Conservation (phyloP, 2,113 vertebrate species). For the Manacus vitellinus region DNA sequence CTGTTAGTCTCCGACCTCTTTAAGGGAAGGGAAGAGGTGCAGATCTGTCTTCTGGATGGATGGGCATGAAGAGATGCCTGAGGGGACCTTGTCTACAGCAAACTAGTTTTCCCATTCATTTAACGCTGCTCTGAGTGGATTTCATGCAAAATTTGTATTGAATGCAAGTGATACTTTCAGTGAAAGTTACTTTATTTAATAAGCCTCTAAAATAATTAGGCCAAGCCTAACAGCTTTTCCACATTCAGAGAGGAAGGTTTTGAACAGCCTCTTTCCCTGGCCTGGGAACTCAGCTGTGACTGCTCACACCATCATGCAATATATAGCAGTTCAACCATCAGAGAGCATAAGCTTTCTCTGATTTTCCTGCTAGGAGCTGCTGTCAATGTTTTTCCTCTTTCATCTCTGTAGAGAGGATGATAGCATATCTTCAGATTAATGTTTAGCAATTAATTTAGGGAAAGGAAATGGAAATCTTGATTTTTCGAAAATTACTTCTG, state of each 20-base stretch:
- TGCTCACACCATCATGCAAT: not conserved
- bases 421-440: not conserved
- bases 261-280: not conserved
- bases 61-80: not conserved
- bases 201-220: not conserved
- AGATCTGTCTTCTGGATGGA: not conserved
- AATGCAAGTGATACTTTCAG: not conserved
- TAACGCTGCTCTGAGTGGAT: not conserved
- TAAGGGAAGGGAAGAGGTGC: not conserved
- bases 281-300: not conserved
- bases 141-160: not conserved
- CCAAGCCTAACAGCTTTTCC: not conserved
- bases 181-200: not conserved
- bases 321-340: not conserved
- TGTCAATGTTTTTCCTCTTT: not conserved
- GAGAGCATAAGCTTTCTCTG: not conserved
- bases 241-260: not conserved
- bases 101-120: not conserved
- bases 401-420: not conserved
- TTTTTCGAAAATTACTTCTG: not conserved
- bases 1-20: not conserved
- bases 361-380: not conserved
- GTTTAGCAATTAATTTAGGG: not conserved
- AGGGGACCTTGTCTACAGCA: not conserved
- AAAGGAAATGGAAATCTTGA: not conserved